phyloP scores from a whole-genome alignment of 2,888 invertebrate species.

The Unio pictorum region DNA sequence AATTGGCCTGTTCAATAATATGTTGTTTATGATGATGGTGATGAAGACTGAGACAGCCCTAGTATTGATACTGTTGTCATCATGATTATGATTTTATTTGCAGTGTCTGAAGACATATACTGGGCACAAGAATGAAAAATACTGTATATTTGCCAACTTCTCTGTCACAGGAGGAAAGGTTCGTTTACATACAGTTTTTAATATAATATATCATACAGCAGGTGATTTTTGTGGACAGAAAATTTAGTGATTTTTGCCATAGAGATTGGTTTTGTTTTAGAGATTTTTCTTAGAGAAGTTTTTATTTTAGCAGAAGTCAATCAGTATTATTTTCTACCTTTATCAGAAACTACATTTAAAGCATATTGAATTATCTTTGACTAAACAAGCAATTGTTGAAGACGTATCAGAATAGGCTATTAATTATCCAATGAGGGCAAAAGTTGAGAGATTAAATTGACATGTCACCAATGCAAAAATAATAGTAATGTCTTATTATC shows the following conservation, averaged over 20 bases:
- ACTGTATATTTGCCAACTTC: slow-evolving; percentile 99
- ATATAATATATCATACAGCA: neutral
- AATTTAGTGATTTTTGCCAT: no score
- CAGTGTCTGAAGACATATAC: slow-evolving; percentile 96
- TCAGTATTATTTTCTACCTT: no score
- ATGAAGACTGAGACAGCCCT: neutral
- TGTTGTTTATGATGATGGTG: no score
- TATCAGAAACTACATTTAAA: no score
- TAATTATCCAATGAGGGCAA: neutral
- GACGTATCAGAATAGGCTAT: neutral
- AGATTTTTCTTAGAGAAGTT: no score
- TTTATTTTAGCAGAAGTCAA: no score
- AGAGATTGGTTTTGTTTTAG: no score
- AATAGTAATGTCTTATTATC: no score
- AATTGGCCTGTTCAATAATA: no score
- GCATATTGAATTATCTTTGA: no score
- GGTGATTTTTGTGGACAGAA: no score
- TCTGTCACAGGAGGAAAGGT: slow-evolving; percentile 99
- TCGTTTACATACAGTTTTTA: slow-evolving; percentile 42
- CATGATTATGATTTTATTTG: slow-evolving; percentile 26
- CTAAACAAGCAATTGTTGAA: neutral
- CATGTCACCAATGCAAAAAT: no score
- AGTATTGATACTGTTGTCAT: neutral
- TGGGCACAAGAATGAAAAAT: slow-evolving; percentile 99
- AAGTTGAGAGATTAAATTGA: neutral